A percentile compares a stretch with the other conserved stretches of the same genome.
phyloP scores from a whole-genome alignment of 1,140 invertebrate genomes.

The Prorops nasuta region DNA sequence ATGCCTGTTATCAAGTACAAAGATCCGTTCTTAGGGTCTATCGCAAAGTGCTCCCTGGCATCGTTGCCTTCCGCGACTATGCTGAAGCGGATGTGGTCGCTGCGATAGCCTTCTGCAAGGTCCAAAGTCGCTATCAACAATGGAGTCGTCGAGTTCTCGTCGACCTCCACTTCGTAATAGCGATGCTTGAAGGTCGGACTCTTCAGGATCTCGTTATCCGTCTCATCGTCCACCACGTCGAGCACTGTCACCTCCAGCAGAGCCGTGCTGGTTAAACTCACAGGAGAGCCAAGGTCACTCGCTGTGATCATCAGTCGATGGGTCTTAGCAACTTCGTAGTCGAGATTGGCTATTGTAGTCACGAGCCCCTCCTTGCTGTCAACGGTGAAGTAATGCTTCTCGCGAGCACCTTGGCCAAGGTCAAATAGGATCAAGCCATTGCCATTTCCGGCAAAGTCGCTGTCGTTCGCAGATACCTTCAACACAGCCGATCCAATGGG shows the following conservation, averaged over 20 bases:
- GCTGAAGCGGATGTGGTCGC: constrained; percentile 59
- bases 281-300: constrained; percentile 77
- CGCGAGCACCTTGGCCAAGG: constrained; percentile 52
- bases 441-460: constrained; percentile 79
- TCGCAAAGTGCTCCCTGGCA: constrained; percentile 62
- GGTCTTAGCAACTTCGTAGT: constrained; percentile 64
- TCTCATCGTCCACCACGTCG: constrained; percentile 59
- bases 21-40: constrained; percentile 71
- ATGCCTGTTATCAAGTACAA: constrained; percentile 68
- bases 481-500: constrained; percentile 69
- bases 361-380: constrained; percentile 79
- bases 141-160: constrained; percentile 71
- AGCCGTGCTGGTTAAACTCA: constrained; percentile 73
- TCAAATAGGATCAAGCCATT: constrained; percentile 78
- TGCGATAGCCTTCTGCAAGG: constrained; percentile 61
- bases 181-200: constrained; percentile 67
- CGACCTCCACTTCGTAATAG: constrained; percentile 76
- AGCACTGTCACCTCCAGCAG: constrained; percentile 67
- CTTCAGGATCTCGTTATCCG: constrained; percentile 17
- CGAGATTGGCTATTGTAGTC: constrained; percentile 70
- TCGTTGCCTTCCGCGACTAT: constrained; percentile 61
- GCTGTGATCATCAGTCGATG: constrained; percentile 80
- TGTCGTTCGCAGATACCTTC: constrained; percentile 78
- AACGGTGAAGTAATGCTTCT: constrained; percentile 67
- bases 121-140: constrained; percentile 70